These are phyloP conservation scores for Heliothis virescens DNA, from an alignment of 1,140 invertebrate genomes.

Conservation along the genomic window DNA sequence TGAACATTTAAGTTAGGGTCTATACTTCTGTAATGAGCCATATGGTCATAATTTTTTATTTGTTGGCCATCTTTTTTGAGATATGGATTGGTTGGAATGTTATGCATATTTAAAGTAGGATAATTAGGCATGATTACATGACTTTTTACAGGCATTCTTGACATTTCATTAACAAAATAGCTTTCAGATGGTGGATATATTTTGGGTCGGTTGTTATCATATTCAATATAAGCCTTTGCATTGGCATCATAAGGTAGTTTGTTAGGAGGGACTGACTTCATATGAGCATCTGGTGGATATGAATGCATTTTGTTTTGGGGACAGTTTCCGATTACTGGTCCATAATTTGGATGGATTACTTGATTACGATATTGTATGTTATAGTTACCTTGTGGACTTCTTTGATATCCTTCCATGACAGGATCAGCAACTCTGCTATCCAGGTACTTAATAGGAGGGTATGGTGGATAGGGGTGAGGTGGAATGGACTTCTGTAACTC, in stretches of 20 bases:
- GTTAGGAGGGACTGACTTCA: conserved; percentile 67
- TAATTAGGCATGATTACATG: conserved; percentile 68
- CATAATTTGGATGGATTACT: conserved; percentile 72
- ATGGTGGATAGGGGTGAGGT: conserved; percentile 73
- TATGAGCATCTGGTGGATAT: conserved; percentile 64
- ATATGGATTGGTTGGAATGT: conserved; percentile 67
- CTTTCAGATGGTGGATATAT: conserved; percentile 68
- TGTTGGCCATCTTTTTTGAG: conserved; percentile 75
- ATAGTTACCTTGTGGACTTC: conserved; percentile 70
- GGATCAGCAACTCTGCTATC: conserved; percentile 74
- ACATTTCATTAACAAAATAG: conserved; percentile 71
- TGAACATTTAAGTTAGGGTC: conserved; percentile 68
- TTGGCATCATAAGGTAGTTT: conserved; percentile 75
- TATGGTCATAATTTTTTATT: conserved; percentile 74
- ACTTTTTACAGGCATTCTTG: conserved; percentile 65
- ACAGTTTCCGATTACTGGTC: conserved; percentile 67
- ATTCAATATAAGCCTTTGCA: conserved; percentile 76
- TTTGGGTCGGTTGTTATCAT: conserved; percentile 71
- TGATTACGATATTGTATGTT: conserved; percentile 72
- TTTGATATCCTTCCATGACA: conserved; percentile 74
- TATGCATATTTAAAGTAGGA: conserved; percentile 67
- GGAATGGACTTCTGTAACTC: conserved; percentile 72
- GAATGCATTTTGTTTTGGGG: conserved; percentile 74
- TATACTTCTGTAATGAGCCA: conserved; percentile 66
- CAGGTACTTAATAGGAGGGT: conserved; percentile 78